phyloP scores from a whole-genome alignment of 2,113 vertebrate genomes.

The Protobothrops mucrosquamatus region DNA sequence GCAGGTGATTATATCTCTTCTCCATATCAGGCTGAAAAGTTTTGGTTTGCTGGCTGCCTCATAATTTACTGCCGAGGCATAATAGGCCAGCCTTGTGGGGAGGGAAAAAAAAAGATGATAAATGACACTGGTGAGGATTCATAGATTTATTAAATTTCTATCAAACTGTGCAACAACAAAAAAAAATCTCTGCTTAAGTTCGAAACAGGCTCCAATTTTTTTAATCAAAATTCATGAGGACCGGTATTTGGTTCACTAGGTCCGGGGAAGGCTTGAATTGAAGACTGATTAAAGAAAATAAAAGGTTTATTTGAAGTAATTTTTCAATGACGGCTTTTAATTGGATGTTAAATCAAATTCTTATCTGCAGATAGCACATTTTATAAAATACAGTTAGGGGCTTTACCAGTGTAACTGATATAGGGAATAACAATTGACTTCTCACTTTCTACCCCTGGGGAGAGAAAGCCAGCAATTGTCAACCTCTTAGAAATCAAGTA shows the following conservation, averaged over 20 bases:
- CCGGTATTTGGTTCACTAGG: slow-evolving; percentile 83
- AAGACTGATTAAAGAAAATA: slow-evolving; percentile 95
- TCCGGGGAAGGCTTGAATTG: slow-evolving; percentile 87
- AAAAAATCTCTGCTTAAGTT: slow-evolving; percentile 86
- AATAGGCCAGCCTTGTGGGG: slow-evolving; percentile 86
- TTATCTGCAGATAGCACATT: slow-evolving; percentile 98
- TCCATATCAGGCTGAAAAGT: slow-evolving; percentile 87
- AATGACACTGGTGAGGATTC: slow-evolving; percentile 92
- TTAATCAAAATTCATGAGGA: slow-evolving; percentile 92
- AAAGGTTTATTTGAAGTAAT: slow-evolving; percentile 99
- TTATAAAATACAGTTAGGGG: slow-evolving; percentile 82
- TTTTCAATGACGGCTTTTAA: slow-evolving; percentile 99
- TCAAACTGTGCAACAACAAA: slow-evolving; percentile 83
- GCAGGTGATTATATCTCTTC: slow-evolving; percentile 98
- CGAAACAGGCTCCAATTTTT: slow-evolving; percentile 85
- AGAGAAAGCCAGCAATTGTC: slow-evolving; percentile 68
- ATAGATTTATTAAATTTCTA: slow-evolving; percentile 99
- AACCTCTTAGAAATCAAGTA: slow-evolving; percentile 79
- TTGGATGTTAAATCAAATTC: slow-evolving; percentile 99
- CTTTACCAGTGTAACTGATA: slow-evolving; percentile 85
- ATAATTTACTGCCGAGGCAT: slow-evolving; percentile 91
- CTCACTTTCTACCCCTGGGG: slow-evolving; percentile 71
- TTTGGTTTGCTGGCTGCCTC: slow-evolving; percentile 89
- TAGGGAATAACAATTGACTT: slow-evolving; percentile 82
- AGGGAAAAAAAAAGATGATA: slow-evolving; percentile 85